Percentiles rank a stretch among this genome's conserved stretches.
Evolutionary conservation across 1,140 invertebrate species (phyloP).

Genomic region (Ooceraea biroi): DNA sequence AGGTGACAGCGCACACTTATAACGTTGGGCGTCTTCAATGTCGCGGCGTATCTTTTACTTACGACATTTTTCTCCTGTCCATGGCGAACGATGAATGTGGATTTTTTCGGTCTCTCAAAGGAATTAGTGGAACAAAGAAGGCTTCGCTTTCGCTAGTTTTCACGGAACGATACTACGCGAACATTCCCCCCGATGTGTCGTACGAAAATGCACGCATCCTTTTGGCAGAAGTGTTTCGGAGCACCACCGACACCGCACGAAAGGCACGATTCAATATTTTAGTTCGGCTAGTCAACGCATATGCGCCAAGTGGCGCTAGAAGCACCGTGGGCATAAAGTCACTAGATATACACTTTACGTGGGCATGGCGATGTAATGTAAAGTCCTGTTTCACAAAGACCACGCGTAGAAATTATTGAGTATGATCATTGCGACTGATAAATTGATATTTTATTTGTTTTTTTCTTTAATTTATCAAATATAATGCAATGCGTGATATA

Average conservation of each 20-base stretch:
- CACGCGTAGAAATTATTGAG: too few relatives aligned
- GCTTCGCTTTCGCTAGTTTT: neutral
- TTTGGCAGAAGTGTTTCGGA: conserved; percentile 51
- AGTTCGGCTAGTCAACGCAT: conserved; percentile 70
- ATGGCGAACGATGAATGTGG: conserved; percentile 74
- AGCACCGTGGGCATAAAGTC: neutral
- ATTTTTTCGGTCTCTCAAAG: conserved; percentile 22
- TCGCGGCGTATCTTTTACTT: conserved; percentile 77
- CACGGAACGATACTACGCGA: conserved; percentile 59
- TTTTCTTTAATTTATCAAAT: too few relatives aligned
- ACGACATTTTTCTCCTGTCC: conserved; percentile 88
- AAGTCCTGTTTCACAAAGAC: too few relatives aligned
- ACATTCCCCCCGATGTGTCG: conserved; percentile 66
- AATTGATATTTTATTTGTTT: too few relatives aligned
- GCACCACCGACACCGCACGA: conserved; percentile 60
- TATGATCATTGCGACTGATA: too few relatives aligned
- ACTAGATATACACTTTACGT: too few relatives aligned
- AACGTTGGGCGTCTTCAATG: conserved; percentile 16
- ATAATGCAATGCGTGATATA: too few relatives aligned
- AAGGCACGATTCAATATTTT: conserved; percentile 81
- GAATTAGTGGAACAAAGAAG: conserved; percentile 31
- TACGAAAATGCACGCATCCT: conserved; percentile 63
- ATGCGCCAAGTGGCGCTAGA: conserved; percentile 66
- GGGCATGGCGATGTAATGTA: too few relatives aligned
- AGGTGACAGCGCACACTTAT: conserved; percentile 8